Base-by-base conservation (phyloP, 2,888 invertebrate genomes). In the Luffia ferchaultella region DNA sequence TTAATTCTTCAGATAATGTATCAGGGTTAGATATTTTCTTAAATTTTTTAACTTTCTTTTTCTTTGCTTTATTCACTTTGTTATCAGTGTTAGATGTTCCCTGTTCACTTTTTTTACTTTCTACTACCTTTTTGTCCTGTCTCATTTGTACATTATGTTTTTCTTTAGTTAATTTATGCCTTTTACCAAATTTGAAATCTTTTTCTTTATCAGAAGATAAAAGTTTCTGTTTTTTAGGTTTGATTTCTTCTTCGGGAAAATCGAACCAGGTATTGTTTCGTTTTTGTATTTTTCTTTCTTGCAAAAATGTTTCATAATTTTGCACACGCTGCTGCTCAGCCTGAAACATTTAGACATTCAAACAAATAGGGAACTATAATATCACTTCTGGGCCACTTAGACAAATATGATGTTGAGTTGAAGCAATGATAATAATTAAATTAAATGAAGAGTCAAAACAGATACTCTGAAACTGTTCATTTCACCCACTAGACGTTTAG, bases 241-340 rank as follows among this genome's bases (percentile, higher is more conserved):
- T 58, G 64, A 66, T 52, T 66, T 73, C 56, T 58, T 58, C 52
- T 58, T 79, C 76, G 20, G 86, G 84, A 68, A 88, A 87, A 52
- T 86, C 84, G 62, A 87, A 86, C 87, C 87, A 87, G 49, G 76
- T 72, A 2, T 77, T 74, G 58, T 78, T 75, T 46, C 77, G 71
- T 56, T 75, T 77, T 50, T 76, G 73, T 19, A 75, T 68, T 58
- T 74, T 78, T 42, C 76, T 75, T 56, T 87, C 85, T 57, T 82
- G 82, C 1, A 86, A 61, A 61, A 86, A 86, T 18, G 78, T 79
- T 53, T 79, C 76, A 58, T 85, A 85, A 54, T 85, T 86, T 48
- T 80, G 72, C 52, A 84, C 75, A 17, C 82, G 73, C 61, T 82
- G 75, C 45, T 79, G 69, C 65, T 80, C 85, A 46, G 78, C 84